phyloP scores from a whole-genome alignment of 2,797 vertebrate genomes.

The Myripristis murdjan region DNA sequence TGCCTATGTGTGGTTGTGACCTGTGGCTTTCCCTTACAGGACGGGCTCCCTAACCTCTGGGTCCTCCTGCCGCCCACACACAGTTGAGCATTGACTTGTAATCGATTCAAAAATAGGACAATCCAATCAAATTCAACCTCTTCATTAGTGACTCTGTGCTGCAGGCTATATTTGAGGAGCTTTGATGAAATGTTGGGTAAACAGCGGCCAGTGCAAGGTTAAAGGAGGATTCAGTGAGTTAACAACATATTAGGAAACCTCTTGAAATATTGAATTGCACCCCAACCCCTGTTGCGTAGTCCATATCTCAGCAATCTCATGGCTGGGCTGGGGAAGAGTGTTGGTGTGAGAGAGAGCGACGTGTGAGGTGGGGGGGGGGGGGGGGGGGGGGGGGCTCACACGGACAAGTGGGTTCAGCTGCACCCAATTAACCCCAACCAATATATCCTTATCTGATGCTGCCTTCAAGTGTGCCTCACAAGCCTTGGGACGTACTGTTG shows the following conservation, averaged over 20 bases:
- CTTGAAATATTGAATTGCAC: conserved; percentile 46
- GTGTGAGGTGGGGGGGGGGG: too few species aligned
- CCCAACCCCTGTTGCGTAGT: conserved; percentile 32
- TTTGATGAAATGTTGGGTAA: too few species aligned
- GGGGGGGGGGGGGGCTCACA: background rate
- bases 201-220: background rate
- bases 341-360: conserved; percentile 41
- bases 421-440: conserved; percentile 59
- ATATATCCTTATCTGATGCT: conserved; percentile 53
- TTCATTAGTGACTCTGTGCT: conserved; percentile 30
- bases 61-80: background rate
- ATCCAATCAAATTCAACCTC: conserved; percentile 25
- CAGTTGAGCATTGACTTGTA: conserved; percentile 1
- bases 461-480: conserved; percentile 28
- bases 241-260: conserved; percentile 42
- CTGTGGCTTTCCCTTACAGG: too few species aligned
- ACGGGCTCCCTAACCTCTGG: too few species aligned
- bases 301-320: conserved; percentile 47
- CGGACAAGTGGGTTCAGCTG: too few species aligned
- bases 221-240: background rate
- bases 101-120: background rate
- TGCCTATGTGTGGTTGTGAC: too few species aligned
- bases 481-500: conserved; percentile 26
- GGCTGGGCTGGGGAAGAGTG: conserved; percentile 33
- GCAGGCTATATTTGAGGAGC: conserved; percentile 6